These are phyloP conservation scores for Aporrectodea caliginosa DNA, from an alignment of 1,140 invertebrate species.

Conservation along the genomic window DNA sequence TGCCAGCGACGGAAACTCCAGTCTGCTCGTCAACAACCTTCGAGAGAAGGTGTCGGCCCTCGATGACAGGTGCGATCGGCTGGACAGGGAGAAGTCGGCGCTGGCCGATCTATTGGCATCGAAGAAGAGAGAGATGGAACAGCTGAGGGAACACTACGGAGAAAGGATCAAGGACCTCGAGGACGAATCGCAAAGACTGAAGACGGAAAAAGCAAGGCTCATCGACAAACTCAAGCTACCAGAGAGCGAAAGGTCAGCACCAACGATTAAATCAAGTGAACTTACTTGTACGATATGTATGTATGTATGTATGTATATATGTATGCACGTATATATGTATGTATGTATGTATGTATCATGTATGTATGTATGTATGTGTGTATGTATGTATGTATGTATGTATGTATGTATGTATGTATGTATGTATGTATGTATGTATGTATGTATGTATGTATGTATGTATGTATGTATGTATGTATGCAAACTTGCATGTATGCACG, in stretches of 20 bases:
- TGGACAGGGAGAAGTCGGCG: conserved; percentile 31
- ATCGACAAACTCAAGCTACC: conserved; percentile 39
- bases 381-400: no score
- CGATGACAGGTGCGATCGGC: conserved; percentile 25
- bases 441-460: no score
- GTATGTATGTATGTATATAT: no score
- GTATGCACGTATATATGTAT: no score
- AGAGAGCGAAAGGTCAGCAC: conserved; percentile 19
- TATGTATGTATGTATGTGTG: no score
- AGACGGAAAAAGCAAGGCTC: conserved; percentile 23
- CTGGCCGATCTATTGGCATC: conserved; percentile 23
- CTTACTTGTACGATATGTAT: no score
- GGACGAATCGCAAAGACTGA: conserved; percentile 22
- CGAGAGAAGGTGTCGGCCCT: conserved; percentile 25
- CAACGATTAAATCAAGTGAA: no score
- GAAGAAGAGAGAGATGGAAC: conserved; percentile 23
- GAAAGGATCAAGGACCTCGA: conserved; percentile 49
- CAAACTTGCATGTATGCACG: no score
- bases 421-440: no score
- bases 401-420: no score
- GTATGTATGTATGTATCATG: no score
- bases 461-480: no score
- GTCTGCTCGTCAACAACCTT: conserved; percentile 25
- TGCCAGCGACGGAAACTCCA: neutral
- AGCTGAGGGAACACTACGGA: conserved; percentile 73